Conservation (phyloP, 2,797 vertebrate species). For the Cottoperca gobio region DNA sequence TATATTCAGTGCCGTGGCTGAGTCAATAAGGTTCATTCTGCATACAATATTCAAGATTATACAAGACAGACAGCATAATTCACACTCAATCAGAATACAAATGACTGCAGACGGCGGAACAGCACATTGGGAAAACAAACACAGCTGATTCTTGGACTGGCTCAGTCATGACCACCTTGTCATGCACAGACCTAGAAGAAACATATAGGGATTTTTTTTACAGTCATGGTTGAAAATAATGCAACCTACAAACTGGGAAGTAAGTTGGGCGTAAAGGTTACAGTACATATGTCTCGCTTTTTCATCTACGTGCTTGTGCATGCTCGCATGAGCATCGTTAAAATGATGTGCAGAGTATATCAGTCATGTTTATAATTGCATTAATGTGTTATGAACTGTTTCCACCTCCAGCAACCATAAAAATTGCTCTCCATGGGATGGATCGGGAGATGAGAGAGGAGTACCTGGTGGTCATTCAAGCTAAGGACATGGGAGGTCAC, state of each 20-base stretch:
- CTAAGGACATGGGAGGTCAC: constrained; percentile 99
- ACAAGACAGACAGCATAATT: constrained; percentile 84
- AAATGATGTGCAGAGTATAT: constrained; percentile 47
- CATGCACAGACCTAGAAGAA: neutral
- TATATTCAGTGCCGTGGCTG: constrained; percentile 78
- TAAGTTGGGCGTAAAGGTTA: constrained; percentile 60
- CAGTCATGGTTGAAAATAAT: constrained; percentile 50
- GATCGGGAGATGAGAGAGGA: constrained; percentile 98
- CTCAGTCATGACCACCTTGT: constrained; percentile 52
- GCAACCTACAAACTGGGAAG: constrained; percentile 19
- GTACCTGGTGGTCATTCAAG: constrained; percentile 98
- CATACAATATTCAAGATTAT: constrained; percentile 88
- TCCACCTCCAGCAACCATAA: constrained; percentile 92
- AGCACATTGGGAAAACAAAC: constrained; percentile 77
- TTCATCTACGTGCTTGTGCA: constrained; percentile 1
- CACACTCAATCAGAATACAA: constrained; percentile 84
- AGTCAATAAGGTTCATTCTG: constrained; percentile 84
- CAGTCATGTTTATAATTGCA: constrained; percentile 66
- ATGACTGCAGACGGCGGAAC: constrained; percentile 74
- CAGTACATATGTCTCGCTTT: neutral
- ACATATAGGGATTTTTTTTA: constrained; percentile 25
- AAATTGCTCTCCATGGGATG: constrained; percentile 98
- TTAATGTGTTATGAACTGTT: constrained; percentile 64
- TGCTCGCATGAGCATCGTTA: constrained; percentile 43
- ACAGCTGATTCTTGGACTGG: constrained; percentile 72